These are phyloP conservation scores for Rhaphigaster nebulosa DNA, from an alignment of 2,888 invertebrate species.

Conservation along the genomic window DNA sequence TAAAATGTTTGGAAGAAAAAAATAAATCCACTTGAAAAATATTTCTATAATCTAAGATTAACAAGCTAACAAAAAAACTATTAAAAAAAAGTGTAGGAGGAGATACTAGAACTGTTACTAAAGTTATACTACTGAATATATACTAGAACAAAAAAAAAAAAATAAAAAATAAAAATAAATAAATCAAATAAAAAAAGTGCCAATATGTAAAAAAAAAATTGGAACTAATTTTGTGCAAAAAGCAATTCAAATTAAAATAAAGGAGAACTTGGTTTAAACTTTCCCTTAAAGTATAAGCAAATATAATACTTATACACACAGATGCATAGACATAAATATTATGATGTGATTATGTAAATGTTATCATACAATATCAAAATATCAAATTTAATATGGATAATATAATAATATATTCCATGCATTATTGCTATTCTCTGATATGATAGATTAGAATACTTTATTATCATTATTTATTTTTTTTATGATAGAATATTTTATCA, in stretches of 20 bases:
- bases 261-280: constrained; percentile 15
- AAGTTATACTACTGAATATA: constrained; percentile 23
- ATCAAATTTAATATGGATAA: not conserved
- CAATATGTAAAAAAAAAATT: not conserved
- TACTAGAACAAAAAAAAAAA: not conserved
- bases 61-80: constrained; percentile 23
- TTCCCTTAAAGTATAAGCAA: not conserved
- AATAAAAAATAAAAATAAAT: not conserved
- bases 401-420: not conserved
- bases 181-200: no score
- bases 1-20: not conserved
- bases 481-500: not conserved
- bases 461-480: not conserved
- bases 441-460: not conserved
- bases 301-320: constrained; percentile 2
- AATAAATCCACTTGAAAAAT: not conserved
- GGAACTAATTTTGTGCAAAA: constrained; percentile 33
- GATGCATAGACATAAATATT: not conserved
- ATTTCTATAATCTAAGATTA: constrained; percentile 9
- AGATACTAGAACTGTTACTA: constrained; percentile 14
- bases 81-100: not conserved
- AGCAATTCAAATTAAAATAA: not conserved
- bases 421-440: not conserved
- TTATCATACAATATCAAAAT: not conserved
- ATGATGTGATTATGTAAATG: not conserved